These are phyloP conservation scores for Sinhomidia bicolor DNA, from an alignment of 2,888 invertebrate species.

Conservation along the genomic window DNA sequence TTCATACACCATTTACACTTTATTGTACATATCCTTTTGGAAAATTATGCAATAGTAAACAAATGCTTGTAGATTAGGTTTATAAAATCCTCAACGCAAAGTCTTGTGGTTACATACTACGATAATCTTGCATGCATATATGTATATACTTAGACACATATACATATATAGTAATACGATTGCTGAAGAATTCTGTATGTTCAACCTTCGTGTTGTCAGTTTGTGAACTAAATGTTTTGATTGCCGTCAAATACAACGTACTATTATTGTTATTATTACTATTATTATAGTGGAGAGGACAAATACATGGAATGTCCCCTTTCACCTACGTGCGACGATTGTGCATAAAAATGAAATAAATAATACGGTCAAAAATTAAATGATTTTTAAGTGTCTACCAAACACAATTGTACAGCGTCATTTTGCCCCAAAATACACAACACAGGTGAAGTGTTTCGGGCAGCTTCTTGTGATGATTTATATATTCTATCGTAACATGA, in stretches of 20 bases:
- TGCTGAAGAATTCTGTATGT: too few relatives aligned
- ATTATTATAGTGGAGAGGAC: constrained; percentile 25
- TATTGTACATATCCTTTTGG: neutral
- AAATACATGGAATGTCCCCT: constrained; percentile 33
- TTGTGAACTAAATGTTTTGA: constrained; percentile 24
- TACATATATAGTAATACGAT: too few relatives aligned
- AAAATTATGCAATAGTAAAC: neutral
- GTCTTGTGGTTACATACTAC: neutral
- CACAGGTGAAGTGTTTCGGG: constrained; percentile 24
- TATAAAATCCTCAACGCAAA: neutral
- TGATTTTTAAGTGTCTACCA: constrained; percentile 9
- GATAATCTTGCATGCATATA: neutral
- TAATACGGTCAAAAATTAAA: neutral
- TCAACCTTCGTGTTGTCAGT: constrained; percentile 20
- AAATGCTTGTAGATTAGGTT: neutral
- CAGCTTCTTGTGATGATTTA: constrained; percentile 2
- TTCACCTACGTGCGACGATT: constrained; percentile 48
- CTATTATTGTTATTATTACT: too few relatives aligned
- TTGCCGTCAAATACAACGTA: neutral
- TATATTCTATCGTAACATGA: neutral
- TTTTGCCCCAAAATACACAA: constrained; percentile 29
- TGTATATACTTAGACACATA: too few relatives aligned
- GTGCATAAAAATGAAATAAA: neutral
- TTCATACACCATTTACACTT: constrained; percentile 11
- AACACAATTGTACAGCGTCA: constrained; percentile 13